phyloP scores from a whole-genome alignment of 2,888 invertebrate genomes.

The Drosophila lutescens region DNA sequence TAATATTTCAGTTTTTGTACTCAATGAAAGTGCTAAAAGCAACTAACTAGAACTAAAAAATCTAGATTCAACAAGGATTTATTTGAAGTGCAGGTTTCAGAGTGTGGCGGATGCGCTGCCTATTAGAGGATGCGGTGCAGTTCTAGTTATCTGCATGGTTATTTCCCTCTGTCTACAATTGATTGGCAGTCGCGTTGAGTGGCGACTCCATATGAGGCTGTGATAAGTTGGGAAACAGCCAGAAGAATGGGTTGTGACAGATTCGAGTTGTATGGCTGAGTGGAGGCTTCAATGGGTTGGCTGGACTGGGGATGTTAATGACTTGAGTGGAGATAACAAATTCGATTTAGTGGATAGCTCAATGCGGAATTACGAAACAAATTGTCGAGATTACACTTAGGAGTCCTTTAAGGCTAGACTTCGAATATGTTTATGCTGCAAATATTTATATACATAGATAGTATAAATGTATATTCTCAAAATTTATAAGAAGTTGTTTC shows the following conservation, averaged over 20 bases:
- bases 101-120: constrained; percentile 61
- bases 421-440: background rate
- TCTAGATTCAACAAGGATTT: background rate
- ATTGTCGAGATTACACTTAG: constrained; percentile 20
- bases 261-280: constrained; percentile 30
- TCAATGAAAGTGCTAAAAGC: no score
- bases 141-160: constrained; percentile 60
- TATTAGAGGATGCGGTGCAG: constrained; percentile 71
- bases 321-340: constrained; percentile 30
- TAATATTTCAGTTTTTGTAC: no score
- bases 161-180: constrained; percentile 33
- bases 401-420: background rate
- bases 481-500: background rate
- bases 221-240: constrained; percentile 23
- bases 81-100: constrained; percentile 10
- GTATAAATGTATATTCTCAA: no score
- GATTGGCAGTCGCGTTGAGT: constrained; percentile 44
- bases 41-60: no score
- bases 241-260: constrained; percentile 40
- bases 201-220: constrained; percentile 28
- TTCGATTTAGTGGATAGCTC: constrained; percentile 24
- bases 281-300: constrained; percentile 8
- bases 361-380: constrained; percentile 27
- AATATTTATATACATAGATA: no score
- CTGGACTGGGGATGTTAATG: constrained; percentile 32